Conservation (phyloP, 2,797 vertebrate species). For the Ceyx erithaca region DNA sequence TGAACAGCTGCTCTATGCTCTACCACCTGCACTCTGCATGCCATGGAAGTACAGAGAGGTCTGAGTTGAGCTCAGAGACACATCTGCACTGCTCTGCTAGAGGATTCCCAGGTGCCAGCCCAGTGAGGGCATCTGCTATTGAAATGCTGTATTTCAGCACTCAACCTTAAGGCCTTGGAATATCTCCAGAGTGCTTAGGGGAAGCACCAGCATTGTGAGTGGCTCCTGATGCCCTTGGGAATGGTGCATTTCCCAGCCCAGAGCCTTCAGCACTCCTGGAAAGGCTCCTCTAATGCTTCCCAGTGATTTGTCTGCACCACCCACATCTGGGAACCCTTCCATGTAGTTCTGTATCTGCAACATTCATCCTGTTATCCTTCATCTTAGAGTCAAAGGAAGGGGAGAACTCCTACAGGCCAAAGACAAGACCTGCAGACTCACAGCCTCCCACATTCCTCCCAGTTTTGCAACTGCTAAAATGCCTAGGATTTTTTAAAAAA, state of each 20-base stretch:
- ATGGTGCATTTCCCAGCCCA: background rate
- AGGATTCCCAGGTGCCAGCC: background rate
- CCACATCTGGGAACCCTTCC: background rate
- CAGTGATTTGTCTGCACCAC: constrained; percentile 7
- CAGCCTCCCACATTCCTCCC: background rate
- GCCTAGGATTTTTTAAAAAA: background rate
- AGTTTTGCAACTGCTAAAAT: background rate
- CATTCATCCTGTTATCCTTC: background rate
- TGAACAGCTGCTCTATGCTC: background rate
- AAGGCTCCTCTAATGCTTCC: background rate
- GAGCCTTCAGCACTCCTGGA: background rate
- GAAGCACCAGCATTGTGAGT: background rate
- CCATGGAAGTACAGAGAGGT: background rate
- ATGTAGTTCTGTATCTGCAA: background rate
- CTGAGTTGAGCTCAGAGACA: background rate
- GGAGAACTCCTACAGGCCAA: background rate
- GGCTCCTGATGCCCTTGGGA: background rate
- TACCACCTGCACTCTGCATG: background rate
- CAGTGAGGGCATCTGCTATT: background rate
- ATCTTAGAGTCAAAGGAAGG: background rate
- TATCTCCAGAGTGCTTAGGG: background rate
- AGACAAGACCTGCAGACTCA: background rate
- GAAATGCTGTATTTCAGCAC: background rate
- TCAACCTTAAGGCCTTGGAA: background rate
- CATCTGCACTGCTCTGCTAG: background rate